Base-by-base conservation (phyloP, 2,113 vertebrate genomes). In the Anseranas semipalmata region DNA sequence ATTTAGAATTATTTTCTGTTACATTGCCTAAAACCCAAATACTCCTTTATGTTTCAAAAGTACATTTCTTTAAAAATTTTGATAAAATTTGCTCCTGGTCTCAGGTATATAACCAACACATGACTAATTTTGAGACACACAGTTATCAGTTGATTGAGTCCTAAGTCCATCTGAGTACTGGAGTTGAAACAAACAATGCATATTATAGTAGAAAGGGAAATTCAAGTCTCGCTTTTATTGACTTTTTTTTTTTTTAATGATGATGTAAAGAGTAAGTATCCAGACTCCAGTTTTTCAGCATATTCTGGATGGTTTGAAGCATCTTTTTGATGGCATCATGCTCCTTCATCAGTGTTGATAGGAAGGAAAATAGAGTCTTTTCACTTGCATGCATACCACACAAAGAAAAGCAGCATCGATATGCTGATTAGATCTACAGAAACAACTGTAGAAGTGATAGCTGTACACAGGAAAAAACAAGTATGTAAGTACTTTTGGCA, bases 391-490 rank as follows among this genome's bases (percentile, higher is more conserved):
- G n/a, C n/a, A n/a, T n/a, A 48, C 8, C 45, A 73, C 32, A 30
- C 22, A 35, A 60, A 43, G 32, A 91, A 55, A 68, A 76, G 30
- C 53, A 93, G 39, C 43, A 83, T 15, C 58, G 71, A 20, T 30
- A 37, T 7, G 2, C 19, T 37, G n/a, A 20, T 10, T 27, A 45
- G 11, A n/a, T 33, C 27, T 78, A 45, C 37, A 75, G 65, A 74
- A 62, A 35, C 15, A 84, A 7, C 8, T 55, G 28, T 55, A 55
- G 53, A 10, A 53, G 35, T 6, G n/a, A 22, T 7, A 17, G 12
- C 7, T 6, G 27, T 2, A 22, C 2, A 19, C 7, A 62, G 20
- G 22, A 3, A 33, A 48, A 56, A 27, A 3, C 1, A 67, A 62
- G 2, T 8, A 5, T 48, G 19, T 28, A 33, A 71, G 73, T 48